Percentiles rank a stretch among this genome's conserved stretches.
phyloP scores from a whole-genome alignment of 2,888 invertebrate genomes.

The Torymus auratus region DNA sequence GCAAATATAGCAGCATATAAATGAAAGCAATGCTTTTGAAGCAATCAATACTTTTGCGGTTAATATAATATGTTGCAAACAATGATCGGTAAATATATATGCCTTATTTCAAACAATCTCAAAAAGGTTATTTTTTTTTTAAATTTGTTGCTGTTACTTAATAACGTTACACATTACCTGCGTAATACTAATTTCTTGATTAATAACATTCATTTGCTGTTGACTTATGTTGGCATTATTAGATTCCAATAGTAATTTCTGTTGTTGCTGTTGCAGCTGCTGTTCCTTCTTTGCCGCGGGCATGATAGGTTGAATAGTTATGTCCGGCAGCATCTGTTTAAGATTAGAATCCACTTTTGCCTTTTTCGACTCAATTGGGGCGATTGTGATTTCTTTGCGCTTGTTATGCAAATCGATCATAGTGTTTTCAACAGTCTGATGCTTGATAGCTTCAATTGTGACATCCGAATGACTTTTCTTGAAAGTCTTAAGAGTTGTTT shows the following conservation, averaged over 20 bases:
- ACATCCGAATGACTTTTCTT: slow-evolving; percentile 68
- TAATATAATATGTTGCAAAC: too few species aligned
- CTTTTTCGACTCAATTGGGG: slow-evolving; percentile 72
- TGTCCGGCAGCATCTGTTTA: slow-evolving; percentile 72
- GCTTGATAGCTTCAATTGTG: slow-evolving; percentile 69
- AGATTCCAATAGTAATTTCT: slow-evolving; percentile 64
- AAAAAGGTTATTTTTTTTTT: too few species aligned
- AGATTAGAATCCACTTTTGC: slow-evolving; percentile 70
- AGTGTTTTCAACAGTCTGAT: slow-evolving; percentile 60
- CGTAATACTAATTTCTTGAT: slow-evolving; percentile 74
- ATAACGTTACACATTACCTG: slow-evolving; percentile 62
- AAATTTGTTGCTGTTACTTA: too few species aligned
- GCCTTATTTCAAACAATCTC: too few species aligned
- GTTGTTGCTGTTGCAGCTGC: slow-evolving; percentile 35
- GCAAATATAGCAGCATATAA: too few species aligned
- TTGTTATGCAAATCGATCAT: slow-evolving; percentile 63
- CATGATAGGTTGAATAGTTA: slow-evolving; percentile 73
- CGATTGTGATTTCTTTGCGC: slow-evolving; percentile 71
- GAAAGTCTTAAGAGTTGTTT: slow-evolving; percentile 62
- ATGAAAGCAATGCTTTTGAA: too few species aligned
- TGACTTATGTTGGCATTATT: slow-evolving; percentile 66
- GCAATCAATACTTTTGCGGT: too few species aligned
- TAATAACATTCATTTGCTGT: slow-evolving; percentile 72
- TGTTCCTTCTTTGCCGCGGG: slow-evolving; percentile 62
- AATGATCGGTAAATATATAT: too few species aligned